Conservation (phyloP, 2,113 vertebrate genomes). For the Urocitellus parryii region DNA sequence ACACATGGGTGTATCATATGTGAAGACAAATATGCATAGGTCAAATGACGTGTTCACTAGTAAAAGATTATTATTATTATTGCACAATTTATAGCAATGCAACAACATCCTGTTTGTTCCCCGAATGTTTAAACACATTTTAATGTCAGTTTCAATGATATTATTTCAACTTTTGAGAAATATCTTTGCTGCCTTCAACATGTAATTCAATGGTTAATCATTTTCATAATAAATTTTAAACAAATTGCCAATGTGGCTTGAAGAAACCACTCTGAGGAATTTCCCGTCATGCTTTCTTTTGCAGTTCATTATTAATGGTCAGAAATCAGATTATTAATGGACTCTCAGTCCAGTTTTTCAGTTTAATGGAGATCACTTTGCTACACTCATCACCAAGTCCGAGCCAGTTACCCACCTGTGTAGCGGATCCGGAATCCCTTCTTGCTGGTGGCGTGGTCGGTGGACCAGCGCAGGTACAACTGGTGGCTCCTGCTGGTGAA, state of each 20-base stretch:
- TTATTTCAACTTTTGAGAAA: background rate
- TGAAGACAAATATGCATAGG: background rate
- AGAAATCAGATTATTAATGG: fast-evolving
- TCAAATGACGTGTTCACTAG: no score
- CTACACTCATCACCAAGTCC: background rate
- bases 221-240: background rate
- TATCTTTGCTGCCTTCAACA: background rate
- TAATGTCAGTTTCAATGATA: background rate
- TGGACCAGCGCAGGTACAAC: conserved; percentile 97
- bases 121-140: background rate
- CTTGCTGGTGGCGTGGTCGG: conserved; percentile 98
- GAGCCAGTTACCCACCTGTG: conserved; percentile 88
- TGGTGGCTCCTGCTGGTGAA: conserved; percentile 96
- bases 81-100: fast-evolving
- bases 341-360: background rate
- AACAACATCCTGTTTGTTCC: background rate
- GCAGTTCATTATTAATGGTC: background rate
- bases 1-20: background rate
- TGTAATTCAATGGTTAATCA: background rate
- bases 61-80: no score
- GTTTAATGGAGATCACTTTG: fast-evolving
- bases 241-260: background rate
- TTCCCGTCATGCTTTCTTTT: fast-evolving
- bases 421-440: conserved; percentile 98
- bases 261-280: background rate